Evolutionary conservation across 2,888 invertebrate species (phyloP).

Genomic region (Bibio marci): DNA sequence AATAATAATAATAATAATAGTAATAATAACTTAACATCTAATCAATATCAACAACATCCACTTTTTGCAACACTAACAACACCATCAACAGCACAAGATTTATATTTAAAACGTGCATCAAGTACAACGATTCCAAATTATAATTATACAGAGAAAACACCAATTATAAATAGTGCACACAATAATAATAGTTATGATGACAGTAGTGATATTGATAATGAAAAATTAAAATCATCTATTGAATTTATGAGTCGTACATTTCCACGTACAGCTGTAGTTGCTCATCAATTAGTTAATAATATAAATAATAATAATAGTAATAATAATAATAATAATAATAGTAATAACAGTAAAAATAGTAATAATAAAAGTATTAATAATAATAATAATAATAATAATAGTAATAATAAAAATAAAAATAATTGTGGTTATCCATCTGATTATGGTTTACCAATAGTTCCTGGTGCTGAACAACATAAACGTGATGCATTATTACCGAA

Average conservation of each 20-base stretch:
- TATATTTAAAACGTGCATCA: conserved; percentile 39
- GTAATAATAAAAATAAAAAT: conserved; percentile 12
- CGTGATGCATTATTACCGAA: conserved; percentile 16
- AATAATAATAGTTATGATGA: conserved; percentile 21
- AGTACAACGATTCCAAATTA: conserved; percentile 37
- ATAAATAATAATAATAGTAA: background rate
- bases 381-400: conserved; percentile 3
- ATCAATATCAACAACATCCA: conserved; percentile 3
- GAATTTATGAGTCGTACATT: conserved; percentile 45
- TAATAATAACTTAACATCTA: conserved; percentile 8
- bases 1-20: too few species aligned
- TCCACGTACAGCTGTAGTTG: conserved; percentile 30
- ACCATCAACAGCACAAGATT: conserved; percentile 16
- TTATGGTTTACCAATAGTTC: conserved; percentile 56
- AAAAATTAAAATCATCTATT: conserved; percentile 14
- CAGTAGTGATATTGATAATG: conserved; percentile 13
- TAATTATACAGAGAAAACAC: conserved; percentile 53
- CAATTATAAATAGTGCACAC: conserved; percentile 42
- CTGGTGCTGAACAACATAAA: conserved; percentile 27
- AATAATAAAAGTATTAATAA: conserved; percentile 10
- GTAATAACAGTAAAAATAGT: conserved; percentile 12
- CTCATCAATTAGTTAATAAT: conserved; percentile 14
- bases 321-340: conserved; percentile 21
- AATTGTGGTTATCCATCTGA: conserved; percentile 49
- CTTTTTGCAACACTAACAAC: conserved; percentile 11